phyloP scores from a whole-genome alignment of 1,140 invertebrate species.

The Heliconius nattereri region DNA sequence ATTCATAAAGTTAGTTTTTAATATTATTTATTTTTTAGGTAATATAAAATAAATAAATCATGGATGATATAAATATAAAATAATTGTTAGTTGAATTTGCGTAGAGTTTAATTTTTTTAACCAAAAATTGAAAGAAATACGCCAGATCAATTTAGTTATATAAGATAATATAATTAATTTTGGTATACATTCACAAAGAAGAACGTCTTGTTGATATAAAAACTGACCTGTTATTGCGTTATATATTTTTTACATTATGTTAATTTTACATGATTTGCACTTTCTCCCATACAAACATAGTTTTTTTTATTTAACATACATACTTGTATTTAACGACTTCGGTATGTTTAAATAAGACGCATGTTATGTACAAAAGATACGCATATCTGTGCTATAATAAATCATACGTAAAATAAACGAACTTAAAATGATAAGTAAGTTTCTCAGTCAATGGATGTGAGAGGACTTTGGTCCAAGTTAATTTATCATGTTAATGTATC shows the following conservation, averaged over 20 bases:
- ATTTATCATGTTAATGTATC: not conserved
- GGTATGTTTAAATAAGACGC: not conserved
- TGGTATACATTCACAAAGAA: not conserved
- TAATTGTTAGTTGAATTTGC: not conserved
- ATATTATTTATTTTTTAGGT: not conserved
- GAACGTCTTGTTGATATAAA: not conserved
- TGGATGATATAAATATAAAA: not conserved
- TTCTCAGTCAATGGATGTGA: not conserved
- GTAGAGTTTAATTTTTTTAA: not conserved
- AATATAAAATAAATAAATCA: not conserved
- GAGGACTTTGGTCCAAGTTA: not conserved
- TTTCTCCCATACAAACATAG: not conserved
- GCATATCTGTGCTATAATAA: conserved; percentile 10
- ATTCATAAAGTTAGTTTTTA: not conserved
- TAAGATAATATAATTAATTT: not conserved
- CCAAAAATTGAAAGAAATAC: not conserved
- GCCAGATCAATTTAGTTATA: not conserved
- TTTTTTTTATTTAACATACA: not conserved
- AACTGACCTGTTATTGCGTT: not conserved
- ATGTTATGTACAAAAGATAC: not conserved
- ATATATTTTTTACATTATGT: not conserved
- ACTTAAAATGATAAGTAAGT: conserved; percentile 4
- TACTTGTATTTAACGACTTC: not conserved
- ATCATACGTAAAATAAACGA: conserved; percentile 9
- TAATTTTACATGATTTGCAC: not conserved